These are phyloP conservation scores for Microtus oregoni DNA, from an alignment of 2,113 vertebrate genomes.

Conservation along the genomic window DNA sequence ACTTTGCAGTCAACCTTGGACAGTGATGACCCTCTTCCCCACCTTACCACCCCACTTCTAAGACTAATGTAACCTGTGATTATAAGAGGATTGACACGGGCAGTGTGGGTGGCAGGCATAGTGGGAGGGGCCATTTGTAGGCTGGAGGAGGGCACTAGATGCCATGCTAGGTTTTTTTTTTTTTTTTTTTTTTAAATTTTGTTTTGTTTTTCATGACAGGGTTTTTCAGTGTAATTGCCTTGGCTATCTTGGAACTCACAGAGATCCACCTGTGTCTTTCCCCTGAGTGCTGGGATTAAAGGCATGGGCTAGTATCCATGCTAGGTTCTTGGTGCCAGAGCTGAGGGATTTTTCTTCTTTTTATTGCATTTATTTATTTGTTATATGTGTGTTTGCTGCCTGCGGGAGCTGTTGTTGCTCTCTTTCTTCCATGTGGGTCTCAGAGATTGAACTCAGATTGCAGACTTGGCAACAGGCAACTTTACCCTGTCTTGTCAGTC, in stretches of 20 bases:
- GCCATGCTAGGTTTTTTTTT: neutral
- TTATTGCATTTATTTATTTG: neutral
- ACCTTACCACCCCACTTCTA: neutral
- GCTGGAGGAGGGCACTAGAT: neutral
- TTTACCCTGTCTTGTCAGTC: neutral
- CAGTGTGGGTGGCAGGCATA: neutral
- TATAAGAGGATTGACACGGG: neutral
- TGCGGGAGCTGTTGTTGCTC: neutral
- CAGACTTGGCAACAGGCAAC: neutral
- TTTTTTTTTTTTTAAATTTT: neutral
- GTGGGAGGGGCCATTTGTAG: neutral
- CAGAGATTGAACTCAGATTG: neutral
- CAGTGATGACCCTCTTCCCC: neutral
- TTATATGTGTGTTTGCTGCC: neutral
- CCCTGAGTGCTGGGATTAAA: neutral
- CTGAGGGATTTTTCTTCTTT: neutral
- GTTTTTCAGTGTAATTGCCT: neutral
- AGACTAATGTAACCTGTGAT: neutral
- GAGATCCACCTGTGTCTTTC: neutral
- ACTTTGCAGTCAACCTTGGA: slow-evolving; percentile 1
- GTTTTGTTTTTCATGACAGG: neutral
- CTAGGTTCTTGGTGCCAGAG: neutral
- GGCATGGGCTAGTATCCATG: neutral
- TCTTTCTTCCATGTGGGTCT: neutral
- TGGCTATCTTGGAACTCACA: neutral